Evolutionary conservation across 2,113 vertebrate species (phyloP), one percentile per base, ranked within the genome.

Genomic region (Lepidothrix coronata): DNA sequence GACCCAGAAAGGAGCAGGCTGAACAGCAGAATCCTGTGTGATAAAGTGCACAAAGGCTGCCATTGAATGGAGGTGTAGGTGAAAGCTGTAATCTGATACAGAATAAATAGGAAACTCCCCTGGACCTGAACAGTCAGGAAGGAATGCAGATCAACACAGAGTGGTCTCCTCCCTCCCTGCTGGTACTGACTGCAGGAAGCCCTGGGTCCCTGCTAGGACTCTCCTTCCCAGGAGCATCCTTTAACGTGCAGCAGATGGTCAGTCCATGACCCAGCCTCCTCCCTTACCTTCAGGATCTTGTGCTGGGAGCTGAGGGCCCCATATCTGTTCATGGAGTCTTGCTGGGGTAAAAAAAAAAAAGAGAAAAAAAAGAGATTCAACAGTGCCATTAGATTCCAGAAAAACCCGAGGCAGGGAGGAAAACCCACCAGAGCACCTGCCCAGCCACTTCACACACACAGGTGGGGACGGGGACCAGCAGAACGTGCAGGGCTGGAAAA

Each of bases 311-410:
- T 98, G 33, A 98, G 95, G 17, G 97, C 98, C 9, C 97, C 97
- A 0, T 98, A 98, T 86, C 97, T 96, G 95, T 98, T 98, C 98
- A 98, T 97, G 19, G 98, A 97, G 39, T 98, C 98, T 97, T 98
- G 98, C 98, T 98, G 97, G 44, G 87, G 70, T 62, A 65, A 70
- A 44, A 75, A 44, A 75, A 5, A 91, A 72, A 67, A 72, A 70
- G 37, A 72, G 46, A 75, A 63, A 44, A 28, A 52, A 28, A 72
- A 51, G 75, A 46, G 66, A 89, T 30, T n/a, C 33, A 90, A 31
- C 1, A 89, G 37, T 4, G 41, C 2, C 6, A 1, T 93, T 15
- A 92, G 61, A 83, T 4, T 1, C 12, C 22, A n/a, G 55, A 7
- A 77, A 87, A 66, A 33, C 1, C 31, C 8, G 2, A 3, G 12